These are phyloP conservation scores for Talpa occidentalis DNA, from an alignment of 2,113 vertebrate species.

Conservation along the genomic window DNA sequence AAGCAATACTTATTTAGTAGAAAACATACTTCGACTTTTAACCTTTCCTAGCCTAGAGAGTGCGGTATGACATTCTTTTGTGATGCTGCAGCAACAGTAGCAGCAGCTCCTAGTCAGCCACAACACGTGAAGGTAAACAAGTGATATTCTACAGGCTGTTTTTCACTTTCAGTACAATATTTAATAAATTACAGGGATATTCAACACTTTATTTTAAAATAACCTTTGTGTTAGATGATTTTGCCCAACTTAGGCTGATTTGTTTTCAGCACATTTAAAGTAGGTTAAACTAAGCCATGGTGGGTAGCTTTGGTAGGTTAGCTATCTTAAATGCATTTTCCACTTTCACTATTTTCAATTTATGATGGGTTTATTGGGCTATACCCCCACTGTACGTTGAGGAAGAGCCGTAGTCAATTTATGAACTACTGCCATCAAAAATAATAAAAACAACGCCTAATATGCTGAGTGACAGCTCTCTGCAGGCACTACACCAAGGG, in stretches of 20 bases:
- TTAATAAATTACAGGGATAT: not conserved
- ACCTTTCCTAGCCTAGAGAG: not conserved
- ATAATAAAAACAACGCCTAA: not conserved
- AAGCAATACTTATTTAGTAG: not conserved
- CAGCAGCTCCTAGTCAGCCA: not conserved
- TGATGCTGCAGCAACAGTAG: not conserved
- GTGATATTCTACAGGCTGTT: not conserved
- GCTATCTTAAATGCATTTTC: not conserved
- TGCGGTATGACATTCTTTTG: not conserved
- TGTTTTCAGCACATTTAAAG: not conserved
- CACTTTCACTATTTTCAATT: not conserved
- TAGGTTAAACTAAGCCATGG: not conserved
- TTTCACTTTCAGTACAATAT: not conserved
- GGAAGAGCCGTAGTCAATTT: not conserved
- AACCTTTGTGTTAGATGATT: not conserved
- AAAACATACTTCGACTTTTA: not conserved
- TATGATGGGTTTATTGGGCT: not conserved
- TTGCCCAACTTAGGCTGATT: not conserved
- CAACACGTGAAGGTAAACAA: not conserved
- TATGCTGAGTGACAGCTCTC: not conserved
- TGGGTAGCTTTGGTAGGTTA: not conserved
- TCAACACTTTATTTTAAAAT: not conserved
- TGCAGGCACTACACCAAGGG: not conserved
- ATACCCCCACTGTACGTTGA: not conserved
- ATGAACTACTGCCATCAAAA: not conserved